A percentile compares a stretch with the other conserved stretches of the same genome.
phyloP scores from a whole-genome alignment of 2,888 invertebrate genomes.

The Chrysina gloriosa region DNA sequence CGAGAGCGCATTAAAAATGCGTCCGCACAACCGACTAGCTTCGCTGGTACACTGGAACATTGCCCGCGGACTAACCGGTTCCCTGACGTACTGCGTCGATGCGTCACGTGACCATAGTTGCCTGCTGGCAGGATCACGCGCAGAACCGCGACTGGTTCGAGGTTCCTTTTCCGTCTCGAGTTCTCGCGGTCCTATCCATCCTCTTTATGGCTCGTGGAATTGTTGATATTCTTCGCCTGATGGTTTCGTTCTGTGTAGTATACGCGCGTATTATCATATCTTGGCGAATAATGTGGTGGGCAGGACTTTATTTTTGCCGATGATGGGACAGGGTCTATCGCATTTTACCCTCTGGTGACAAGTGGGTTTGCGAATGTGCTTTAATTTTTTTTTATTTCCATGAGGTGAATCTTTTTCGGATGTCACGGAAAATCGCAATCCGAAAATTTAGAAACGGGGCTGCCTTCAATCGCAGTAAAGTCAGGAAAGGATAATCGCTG shows the following conservation, averaged over 20 bases:
- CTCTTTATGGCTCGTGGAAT: constrained; percentile 34
- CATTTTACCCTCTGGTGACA: too few species aligned
- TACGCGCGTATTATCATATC: constrained; percentile 31
- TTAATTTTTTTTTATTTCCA: too few species aligned
- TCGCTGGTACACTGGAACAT: constrained; percentile 5
- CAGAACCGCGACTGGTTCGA: constrained; percentile 36
- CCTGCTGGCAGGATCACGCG: constrained; percentile 55
- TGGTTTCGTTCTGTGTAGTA: background rate
- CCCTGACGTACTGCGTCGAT: constrained; percentile 64
- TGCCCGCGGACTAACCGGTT: constrained; percentile 28
- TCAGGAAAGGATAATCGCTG: too few species aligned
- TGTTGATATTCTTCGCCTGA: constrained; percentile 41
- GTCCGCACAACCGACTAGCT: constrained; percentile 21
- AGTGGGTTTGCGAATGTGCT: too few species aligned
- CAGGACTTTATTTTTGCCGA: too few species aligned
- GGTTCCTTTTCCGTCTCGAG: constrained; percentile 6
- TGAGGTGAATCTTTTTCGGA: too few species aligned
- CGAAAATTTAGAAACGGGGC: too few species aligned
- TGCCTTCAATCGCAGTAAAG: too few species aligned
- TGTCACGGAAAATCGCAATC: too few species aligned
- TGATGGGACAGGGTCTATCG: too few species aligned
- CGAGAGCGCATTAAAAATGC: background rate
- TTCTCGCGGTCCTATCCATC: background rate
- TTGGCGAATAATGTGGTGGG: constrained; percentile 29
- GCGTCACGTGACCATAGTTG: constrained; percentile 62